These are phyloP conservation scores for Alligator mississippiensis DNA, from an alignment of 2,113 vertebrate species.

Conservation along the genomic window DNA sequence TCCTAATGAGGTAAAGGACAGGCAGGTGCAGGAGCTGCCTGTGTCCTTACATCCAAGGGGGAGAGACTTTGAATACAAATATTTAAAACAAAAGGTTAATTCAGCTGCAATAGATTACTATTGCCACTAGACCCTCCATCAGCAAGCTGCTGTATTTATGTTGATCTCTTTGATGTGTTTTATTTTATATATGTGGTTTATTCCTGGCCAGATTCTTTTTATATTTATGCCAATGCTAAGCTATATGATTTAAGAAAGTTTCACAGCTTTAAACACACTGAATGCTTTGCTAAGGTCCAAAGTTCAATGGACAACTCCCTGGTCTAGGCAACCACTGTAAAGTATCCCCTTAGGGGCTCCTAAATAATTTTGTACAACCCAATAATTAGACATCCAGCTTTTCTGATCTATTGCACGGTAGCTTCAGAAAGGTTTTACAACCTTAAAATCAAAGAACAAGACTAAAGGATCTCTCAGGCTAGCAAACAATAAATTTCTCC, in stretches of 20 bases:
- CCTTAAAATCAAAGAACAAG: conserved; percentile 20
- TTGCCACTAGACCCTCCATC: background rate
- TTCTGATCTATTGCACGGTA: conserved; percentile 54
- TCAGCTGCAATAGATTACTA: background rate
- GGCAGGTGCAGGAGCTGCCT: background rate
- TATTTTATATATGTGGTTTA: conserved; percentile 52
- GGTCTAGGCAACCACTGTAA: conserved; percentile 70
- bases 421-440: conserved; percentile 53
- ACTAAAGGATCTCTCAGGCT: conserved; percentile 46
- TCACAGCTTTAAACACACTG: conserved; percentile 22
- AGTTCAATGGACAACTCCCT: conserved; percentile 65
- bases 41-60: background rate
- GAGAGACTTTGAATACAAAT: background rate
- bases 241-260: conserved; percentile 61
- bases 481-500: conserved; percentile 40
- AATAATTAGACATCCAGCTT: conserved; percentile 52
- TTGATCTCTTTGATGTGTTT: conserved; percentile 34
- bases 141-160: conserved; percentile 22
- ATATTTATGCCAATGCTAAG: conserved; percentile 56
- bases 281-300: conserved; percentile 1
- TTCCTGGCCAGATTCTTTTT: conserved; percentile 56
- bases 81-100: conserved; percentile 28
- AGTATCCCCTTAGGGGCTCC: conserved; percentile 53
- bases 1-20: background rate
- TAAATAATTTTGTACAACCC: conserved; percentile 60